Percentiles rank a stretch among this genome's conserved stretches.
Conservation (phyloP, 2,797 vertebrate genomes). For the Gymnocypris eckloni region DNA sequence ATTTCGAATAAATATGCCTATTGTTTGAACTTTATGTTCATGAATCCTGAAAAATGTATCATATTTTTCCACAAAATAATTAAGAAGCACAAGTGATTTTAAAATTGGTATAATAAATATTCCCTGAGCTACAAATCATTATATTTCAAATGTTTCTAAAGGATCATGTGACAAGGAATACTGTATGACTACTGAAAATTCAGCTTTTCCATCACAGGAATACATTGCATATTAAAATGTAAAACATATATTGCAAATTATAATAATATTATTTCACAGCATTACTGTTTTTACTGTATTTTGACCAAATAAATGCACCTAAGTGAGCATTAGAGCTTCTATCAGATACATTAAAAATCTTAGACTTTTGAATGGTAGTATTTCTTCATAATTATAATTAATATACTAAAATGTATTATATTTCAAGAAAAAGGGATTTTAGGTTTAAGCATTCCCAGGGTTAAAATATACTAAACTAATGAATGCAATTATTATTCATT, state of each 20-base stretch:
- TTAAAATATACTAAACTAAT: constrained; percentile 17
- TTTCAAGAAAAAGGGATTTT: background rate
- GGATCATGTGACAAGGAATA: too few species aligned
- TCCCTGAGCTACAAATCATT: background rate
- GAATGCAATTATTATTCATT: constrained; percentile 31
- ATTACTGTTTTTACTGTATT: background rate
- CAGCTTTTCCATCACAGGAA: background rate
- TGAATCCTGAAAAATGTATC: too few species aligned
- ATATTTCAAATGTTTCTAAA: background rate
- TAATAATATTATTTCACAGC: background rate
- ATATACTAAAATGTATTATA: background rate
- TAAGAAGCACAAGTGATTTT: too few species aligned
- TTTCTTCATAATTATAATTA: background rate
- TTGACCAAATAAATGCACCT: background rate
- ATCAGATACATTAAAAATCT: background rate
- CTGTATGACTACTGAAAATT: background rate
- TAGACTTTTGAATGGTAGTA: background rate
- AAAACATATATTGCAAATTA: background rate
- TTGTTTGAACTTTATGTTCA: too few species aligned
- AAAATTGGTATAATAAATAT: background rate
- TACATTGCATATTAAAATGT: background rate
- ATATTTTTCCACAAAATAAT: too few species aligned
- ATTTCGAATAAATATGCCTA: too few species aligned
- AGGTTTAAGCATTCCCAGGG: background rate
- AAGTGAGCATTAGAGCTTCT: background rate